Base-by-base conservation (phyloP, 35 echinoderm and acorn worm species). In the Acanthaster planci region DNA sequence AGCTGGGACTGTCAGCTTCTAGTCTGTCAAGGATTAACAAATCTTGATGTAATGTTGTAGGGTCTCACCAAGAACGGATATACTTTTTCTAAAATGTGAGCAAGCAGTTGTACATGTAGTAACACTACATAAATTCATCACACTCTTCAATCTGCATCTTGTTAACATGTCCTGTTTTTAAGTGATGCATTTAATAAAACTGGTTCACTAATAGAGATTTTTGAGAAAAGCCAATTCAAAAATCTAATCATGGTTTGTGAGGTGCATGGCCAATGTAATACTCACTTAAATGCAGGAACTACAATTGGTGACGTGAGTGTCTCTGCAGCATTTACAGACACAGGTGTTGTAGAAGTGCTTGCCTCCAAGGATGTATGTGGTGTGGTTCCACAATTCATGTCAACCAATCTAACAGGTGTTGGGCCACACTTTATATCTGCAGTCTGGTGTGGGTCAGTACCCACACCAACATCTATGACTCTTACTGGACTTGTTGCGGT, bases 401-500 rank as follows among this genome's bases (percentile, higher is more conserved):
- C 67, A 38, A 40, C n/a, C 2, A 76, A 2, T 26, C 10, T 38
- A 5, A 76, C 38, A 21, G 59, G 67, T 21, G 67, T 51, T 37
- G 50, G 36, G 27, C 67, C 67, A 84, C 53, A 72, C 60, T 89
- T 9, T 32, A 67, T 40, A 89, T 83, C 30, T 14, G 38, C 81
- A 35, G 35, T 47, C 34, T 54, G n/a, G 23, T 60, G 39, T 17
- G 60, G 80, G 30, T 47, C 60, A 0, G 87, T 89, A 44, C 81
- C 37, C 1, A 81, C 80, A 17, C 76, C 42, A 18, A 81, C 56
- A n/a, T 52, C 67, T 34, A 21, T 35, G 44, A 89, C 60, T n/a
- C 68, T 35, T n/a, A 78, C 34, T 8, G 87, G 87, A 21, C 79
- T 83, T 22, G 80, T 89, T 18, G n/a, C 84, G 0, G 67, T 86